Conservation (phyloP, 2,113 vertebrate species). For the Parus major region DNA sequence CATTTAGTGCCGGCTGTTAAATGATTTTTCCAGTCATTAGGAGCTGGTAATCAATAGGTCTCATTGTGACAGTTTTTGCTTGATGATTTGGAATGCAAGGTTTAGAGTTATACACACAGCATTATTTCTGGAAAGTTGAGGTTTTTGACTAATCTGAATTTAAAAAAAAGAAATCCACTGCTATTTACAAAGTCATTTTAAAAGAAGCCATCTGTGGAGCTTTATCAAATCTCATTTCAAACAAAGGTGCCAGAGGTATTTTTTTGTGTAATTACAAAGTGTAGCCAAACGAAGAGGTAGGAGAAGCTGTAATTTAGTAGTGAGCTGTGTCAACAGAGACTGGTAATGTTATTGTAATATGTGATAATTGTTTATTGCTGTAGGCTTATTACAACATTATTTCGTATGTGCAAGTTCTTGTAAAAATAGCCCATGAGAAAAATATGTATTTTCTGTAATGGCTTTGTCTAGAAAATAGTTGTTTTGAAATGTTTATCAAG, state of each 20-base stretch:
- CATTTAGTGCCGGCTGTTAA: accelerated
- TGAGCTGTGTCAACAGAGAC: not conserved
- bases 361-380: not conserved
- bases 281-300: not conserved
- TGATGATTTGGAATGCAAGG: not conserved
- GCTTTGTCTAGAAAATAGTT: not conserved
- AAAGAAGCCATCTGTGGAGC: not conserved
- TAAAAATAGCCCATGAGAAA: not conserved
- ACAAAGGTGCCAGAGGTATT: not conserved
- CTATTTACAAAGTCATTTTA: not conserved
- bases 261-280: not conserved
- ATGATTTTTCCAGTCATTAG: slow-evolving; percentile 19
- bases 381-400: not conserved
- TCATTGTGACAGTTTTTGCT: not conserved
- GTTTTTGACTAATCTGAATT: not conserved
- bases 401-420: not conserved
- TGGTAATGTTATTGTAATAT: not conserved
- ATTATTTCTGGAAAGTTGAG: not conserved
- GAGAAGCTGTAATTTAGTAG: not conserved
- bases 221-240: not conserved
- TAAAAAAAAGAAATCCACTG: not conserved
- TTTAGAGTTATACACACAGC: not conserved
- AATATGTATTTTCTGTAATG: not conserved
- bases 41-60: not conserved
- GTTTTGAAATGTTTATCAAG: not conserved